A percentile compares a stretch with the other conserved stretches of the same genome.
Evolutionary conservation across 1,140 invertebrate genomes (phyloP).

Genomic region (Drosophila sproati): DNA sequence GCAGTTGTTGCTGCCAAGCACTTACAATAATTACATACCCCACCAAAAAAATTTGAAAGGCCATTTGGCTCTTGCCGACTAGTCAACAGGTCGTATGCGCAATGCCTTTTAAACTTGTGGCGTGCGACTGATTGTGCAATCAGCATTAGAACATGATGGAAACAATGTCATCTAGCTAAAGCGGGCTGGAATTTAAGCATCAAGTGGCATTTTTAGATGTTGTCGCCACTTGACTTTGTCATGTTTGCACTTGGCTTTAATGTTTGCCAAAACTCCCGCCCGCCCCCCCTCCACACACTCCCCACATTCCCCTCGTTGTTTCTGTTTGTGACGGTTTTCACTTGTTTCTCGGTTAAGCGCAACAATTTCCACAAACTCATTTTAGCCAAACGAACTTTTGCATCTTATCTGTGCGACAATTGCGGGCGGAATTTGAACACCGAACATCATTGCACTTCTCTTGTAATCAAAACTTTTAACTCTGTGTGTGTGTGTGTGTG

Average conservation of each 20-base stretch:
- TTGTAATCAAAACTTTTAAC: conserved; percentile 29
- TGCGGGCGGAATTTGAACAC: conserved; percentile 12
- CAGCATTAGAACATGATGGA: conserved; percentile 38
- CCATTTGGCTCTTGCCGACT: not conserved
- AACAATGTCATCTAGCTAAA: conserved; percentile 18
- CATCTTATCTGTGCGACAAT: conserved; percentile 24
- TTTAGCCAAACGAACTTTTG: conserved; percentile 27
- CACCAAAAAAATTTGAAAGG: not conserved
- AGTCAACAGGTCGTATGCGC: conserved; percentile 53
- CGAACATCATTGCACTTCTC: conserved; percentile 32
- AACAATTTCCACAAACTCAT: conserved; percentile 39
- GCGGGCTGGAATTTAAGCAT: conserved; percentile 27
- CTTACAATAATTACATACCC: conserved; percentile 37
- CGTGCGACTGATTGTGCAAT: conserved; percentile 44
- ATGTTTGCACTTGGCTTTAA: conserved; percentile 44
- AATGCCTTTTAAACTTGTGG: conserved; percentile 8
- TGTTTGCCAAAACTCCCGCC: not conserved
- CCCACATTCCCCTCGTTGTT: not conserved
- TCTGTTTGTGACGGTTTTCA: not conserved
- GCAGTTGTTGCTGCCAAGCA: conserved; percentile 12
- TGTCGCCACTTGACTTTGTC: conserved; percentile 44
- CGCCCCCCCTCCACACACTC: too few species aligned
- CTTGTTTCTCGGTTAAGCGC: conserved; percentile 5
- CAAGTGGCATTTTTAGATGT: conserved; percentile 37
- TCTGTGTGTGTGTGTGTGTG: not conserved